A percentile compares a stretch with the other conserved stretches of the same genome.
Evolutionary conservation across 2,113 vertebrate species (phyloP).

Genomic region (Channa argus): DNA sequence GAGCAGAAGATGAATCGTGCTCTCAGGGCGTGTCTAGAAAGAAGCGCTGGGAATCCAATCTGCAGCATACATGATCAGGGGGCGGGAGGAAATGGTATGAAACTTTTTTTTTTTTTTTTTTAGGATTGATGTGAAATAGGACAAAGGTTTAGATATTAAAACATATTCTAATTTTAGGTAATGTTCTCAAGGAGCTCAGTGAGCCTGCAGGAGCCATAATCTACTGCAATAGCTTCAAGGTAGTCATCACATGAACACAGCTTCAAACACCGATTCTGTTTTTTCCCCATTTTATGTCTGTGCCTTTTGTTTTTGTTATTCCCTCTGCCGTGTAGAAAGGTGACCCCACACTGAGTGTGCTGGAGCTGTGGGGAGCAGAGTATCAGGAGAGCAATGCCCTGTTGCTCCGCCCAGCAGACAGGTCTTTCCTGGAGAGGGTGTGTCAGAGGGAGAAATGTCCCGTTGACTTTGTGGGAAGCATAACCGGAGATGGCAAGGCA

Average conservation of each 20-base stretch:
- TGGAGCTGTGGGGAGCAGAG: slow-evolving; percentile 95
- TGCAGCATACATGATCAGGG: slow-evolving; percentile 95
- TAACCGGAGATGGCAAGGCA: slow-evolving; percentile 89
- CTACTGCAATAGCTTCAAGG: slow-evolving; percentile 90
- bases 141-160: slow-evolving; percentile 2
- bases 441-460: slow-evolving; percentile 90
- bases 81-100: slow-evolving; percentile 90
- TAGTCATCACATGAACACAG: slow-evolving; percentile 44
- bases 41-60: slow-evolving; percentile 85
- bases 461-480: slow-evolving; percentile 88
- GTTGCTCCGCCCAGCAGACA: slow-evolving; percentile 81
- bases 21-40: slow-evolving; percentile 90
- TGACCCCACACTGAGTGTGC: slow-evolving; percentile 90
- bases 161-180: slow-evolving; percentile 80
- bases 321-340: slow-evolving; percentile 81
- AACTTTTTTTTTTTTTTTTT: fast-evolving
- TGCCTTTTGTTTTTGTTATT: neutral
- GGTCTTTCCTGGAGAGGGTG: slow-evolving; percentile 81
- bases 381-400: slow-evolving; percentile 95
- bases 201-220: slow-evolving; percentile 91
- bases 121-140: neutral
- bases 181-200: slow-evolving; percentile 92
- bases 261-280: neutral
- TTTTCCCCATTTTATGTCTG: neutral
- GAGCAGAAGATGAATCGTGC: slow-evolving; percentile 95